Conservation (phyloP, 2,113 vertebrate species). For the Rallus limicola region DNA sequence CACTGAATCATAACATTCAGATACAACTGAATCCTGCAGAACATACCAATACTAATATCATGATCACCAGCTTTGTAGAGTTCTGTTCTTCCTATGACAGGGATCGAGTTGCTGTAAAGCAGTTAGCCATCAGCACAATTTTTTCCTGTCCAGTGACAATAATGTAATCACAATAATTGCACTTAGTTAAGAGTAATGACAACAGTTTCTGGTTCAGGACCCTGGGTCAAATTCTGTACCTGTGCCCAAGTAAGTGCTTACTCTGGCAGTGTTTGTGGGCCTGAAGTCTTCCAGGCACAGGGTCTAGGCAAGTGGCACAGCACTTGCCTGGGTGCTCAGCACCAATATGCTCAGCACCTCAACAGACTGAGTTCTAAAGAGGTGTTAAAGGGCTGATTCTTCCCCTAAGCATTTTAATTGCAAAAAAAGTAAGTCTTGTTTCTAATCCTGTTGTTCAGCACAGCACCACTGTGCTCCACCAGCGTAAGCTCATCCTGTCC, state of each 20-base stretch:
- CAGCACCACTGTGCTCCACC: neutral
- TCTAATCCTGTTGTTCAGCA: neutral
- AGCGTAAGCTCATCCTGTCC: neutral
- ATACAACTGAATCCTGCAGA: neutral
- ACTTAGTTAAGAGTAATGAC: neutral
- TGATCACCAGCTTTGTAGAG: neutral
- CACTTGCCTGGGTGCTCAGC: neutral
- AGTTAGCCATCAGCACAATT: accelerated
- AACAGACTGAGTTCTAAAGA: neutral
- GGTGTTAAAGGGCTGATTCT: neutral
- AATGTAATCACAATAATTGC: neutral
- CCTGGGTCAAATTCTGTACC: neutral
- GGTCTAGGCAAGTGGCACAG: neutral
- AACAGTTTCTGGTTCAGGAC: neutral
- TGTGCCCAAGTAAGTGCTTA: neutral
- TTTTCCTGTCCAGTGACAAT: neutral
- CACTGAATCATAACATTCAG: neutral
- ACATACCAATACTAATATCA: neutral
- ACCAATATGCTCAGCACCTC: neutral
- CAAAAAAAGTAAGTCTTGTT: neutral
- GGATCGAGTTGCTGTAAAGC: neutral
- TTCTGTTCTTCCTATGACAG: neutral
- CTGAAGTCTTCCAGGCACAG: too few species aligned
- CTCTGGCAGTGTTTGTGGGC: neutral
- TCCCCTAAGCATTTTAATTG: neutral